Evolutionary conservation across 2,113 vertebrate species (phyloP).

Genomic region (Gorsachius goisagi): DNA sequence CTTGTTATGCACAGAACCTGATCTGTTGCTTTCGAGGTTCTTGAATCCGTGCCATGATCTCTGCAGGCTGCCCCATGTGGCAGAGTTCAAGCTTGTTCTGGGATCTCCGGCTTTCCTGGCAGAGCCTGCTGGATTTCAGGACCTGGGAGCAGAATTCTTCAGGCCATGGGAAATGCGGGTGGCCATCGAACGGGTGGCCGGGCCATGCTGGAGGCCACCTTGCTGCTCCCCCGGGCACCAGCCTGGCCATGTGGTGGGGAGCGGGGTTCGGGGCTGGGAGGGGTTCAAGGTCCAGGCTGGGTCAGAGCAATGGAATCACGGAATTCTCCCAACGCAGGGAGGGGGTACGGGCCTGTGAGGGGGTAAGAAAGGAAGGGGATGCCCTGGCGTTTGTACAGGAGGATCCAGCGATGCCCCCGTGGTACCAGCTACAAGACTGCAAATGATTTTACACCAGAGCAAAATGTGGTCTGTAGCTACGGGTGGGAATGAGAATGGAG

Average conservation of each 20-base stretch:
- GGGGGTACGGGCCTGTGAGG: not conserved
- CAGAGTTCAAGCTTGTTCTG: not conserved
- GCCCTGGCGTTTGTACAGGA: not conserved
- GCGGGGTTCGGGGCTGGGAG: too few relatives aligned
- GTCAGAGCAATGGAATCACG: fast-evolving
- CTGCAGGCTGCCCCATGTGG: fast-evolving
- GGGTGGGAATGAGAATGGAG: not conserved
- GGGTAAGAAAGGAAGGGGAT: not conserved
- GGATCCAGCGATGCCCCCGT: fast-evolving
- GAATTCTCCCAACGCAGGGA: too few relatives aligned
- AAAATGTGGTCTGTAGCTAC: fast-evolving
- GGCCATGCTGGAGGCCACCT: fast-evolving
- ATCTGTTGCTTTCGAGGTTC: not conserved
- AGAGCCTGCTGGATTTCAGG: not conserved
- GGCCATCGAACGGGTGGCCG: fast-evolving
- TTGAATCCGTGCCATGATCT: not conserved
- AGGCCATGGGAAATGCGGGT: not conserved
- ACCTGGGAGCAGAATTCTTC: not conserved
- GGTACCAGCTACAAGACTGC: not conserved
- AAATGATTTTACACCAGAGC: not conserved
- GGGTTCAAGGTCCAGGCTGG: not conserved
- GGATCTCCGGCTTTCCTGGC: not conserved
- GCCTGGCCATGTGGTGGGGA: too few relatives aligned
- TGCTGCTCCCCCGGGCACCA: not conserved
- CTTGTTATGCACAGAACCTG: not conserved